Percentiles rank a stretch among this genome's conserved stretches.
Conservation (phyloP, 1,140 invertebrate species). For the Sycobia sp. region DNA sequence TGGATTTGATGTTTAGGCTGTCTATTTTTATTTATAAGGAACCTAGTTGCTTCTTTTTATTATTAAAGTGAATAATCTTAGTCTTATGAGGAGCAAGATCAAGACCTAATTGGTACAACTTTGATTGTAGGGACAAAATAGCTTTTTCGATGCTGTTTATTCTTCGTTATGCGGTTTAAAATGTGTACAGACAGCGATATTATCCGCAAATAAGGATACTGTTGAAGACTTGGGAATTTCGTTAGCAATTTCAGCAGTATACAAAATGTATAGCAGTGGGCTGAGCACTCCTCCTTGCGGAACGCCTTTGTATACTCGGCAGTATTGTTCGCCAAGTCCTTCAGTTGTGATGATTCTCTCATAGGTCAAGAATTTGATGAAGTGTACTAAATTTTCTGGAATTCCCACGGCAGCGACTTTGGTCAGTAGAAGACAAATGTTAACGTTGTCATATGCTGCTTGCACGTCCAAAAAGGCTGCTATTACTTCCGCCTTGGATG, state of each 20-base stretch:
- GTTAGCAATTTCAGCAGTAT: neutral
- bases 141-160: neutral
- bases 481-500: neutral
- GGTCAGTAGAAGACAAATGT: too few species aligned
- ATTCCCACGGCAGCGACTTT: neutral
- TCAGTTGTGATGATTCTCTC: neutral
- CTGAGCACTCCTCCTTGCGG: conserved; percentile 13
- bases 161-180: neutral
- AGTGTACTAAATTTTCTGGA: conserved; percentile 7
- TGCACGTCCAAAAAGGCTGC: conserved; percentile 19
- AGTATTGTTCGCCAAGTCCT: neutral
- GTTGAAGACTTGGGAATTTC: neutral
- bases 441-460: conserved; percentile 32
- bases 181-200: neutral
- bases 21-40: neutral
- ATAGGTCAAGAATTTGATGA: too few species aligned
- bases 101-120: neutral
- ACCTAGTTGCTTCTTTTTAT: neutral
- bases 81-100: neutral
- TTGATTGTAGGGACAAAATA: neutral
- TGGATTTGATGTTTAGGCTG: neutral
- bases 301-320: neutral
- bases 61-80: neutral
- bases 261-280: neutral
- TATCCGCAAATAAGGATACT: neutral